phyloP scores from a whole-genome alignment of 2,888 invertebrate species.

The Chalcis sispes region DNA sequence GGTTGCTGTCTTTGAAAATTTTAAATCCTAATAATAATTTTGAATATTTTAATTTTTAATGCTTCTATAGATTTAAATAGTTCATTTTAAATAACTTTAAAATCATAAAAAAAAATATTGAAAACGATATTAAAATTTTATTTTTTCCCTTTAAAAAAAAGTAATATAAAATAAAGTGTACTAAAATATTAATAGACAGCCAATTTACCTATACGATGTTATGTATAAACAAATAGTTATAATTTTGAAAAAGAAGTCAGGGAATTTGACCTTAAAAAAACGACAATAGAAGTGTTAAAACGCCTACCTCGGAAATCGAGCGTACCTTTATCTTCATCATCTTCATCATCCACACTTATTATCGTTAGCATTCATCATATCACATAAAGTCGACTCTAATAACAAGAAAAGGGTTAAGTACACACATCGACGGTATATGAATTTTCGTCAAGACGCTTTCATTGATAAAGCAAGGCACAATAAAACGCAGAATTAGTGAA shows the following conservation, averaged over 20 bases:
- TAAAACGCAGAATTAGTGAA: constrained; percentile 23
- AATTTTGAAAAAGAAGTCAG: constrained; percentile 49
- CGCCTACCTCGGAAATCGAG: constrained; percentile 53
- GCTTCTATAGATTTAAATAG: too few relatives aligned
- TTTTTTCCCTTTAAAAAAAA: too few relatives aligned
- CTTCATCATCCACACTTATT: constrained; percentile 30
- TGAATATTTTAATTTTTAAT: too few relatives aligned
- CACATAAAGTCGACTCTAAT: constrained; percentile 19
- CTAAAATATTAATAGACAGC: not conserved
- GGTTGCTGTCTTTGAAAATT: not conserved
- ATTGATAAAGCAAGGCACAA: constrained; percentile 21
- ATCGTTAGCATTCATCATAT: constrained; percentile 30
- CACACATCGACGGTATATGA: constrained; percentile 25
- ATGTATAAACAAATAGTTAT: constrained; percentile 47
- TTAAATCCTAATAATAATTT: too few relatives aligned
- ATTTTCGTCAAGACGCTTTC: constrained; percentile 31
- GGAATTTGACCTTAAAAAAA: constrained; percentile 50
- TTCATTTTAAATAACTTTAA: too few relatives aligned
- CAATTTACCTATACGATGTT: not conserved
- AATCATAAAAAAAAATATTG: too few relatives aligned
- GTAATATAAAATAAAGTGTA: not conserved
- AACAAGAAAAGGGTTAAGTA: constrained; percentile 5
- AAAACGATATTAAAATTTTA: too few relatives aligned
- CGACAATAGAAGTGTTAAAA: constrained; percentile 58
- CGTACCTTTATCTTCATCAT: constrained; percentile 45